Evolutionary conservation across 1,140 invertebrate genomes (phyloP), one percentile per base, ranked within the genome.

Genomic region (Leptinotarsa undecemlineata): DNA sequence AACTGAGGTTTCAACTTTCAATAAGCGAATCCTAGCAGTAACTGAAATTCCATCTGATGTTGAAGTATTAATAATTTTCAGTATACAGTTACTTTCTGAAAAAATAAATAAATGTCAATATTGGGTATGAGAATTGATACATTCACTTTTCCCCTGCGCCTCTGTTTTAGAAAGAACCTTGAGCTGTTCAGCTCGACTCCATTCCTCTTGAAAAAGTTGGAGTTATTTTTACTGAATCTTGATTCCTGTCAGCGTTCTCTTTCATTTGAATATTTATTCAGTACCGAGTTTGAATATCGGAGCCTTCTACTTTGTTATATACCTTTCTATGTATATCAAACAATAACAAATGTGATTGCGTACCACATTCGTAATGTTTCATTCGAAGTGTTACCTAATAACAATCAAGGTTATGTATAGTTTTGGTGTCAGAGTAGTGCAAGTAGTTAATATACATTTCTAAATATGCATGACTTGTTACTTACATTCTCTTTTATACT

Each of bases 141-240:
- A 42, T 42, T 42, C 1, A 42, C 33, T 42, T 42, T 42, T 42
- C 33, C 33, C 8, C 51, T 19, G 51, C 51, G 51, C 51, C 77
- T 80, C 78, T 80, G 79, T 75, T 79, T 79, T 79, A 81, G 79
- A 81, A 81, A 81, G 78, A 79, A 81, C 79, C 79, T 81, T 81
- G 79, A 81, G 73, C 68, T 70, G 23, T 67, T 76, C 74, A 78
- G 77, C 79, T 79, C 74, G 79, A 77, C 74, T 76, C 75, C 77
- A 74, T 80, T 78, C 77, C 76, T 68, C 42, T 76, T 74, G 60
- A 80, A 80, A 78, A 78, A 76, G 74, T 73, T 61, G 63, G 63
- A 75, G 61, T 73, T 74, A 78, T 80, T 80, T 80, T 80, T 78
- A 78, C 74, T 78, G 76, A 77, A 80, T 78, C 51, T 57, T 57